A percentile compares a stretch with the other conserved stretches of the same genome.
Evolutionary conservation across 2,888 invertebrate genomes (phyloP).

Genomic region (Xylota segnis): DNA sequence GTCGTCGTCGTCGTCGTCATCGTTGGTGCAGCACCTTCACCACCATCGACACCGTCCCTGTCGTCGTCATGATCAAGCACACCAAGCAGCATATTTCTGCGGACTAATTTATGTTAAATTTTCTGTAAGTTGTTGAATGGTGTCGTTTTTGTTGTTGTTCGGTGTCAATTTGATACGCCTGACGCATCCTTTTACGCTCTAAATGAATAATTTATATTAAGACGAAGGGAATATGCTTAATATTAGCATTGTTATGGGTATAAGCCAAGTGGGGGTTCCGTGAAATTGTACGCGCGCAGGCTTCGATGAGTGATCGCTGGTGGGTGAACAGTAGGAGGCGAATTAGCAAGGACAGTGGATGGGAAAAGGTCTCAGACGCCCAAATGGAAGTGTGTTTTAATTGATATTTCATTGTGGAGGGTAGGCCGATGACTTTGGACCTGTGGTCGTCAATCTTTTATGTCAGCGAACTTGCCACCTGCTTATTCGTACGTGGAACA

Average conservation of each 20-base stretch:
- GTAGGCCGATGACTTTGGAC: too few species aligned
- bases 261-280: constrained; percentile 16
- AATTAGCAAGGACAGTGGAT: constrained; percentile 1
- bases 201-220: constrained; percentile 69
- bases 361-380: neutral
- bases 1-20: neutral
- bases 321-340: neutral
- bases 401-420: constrained; percentile 7
- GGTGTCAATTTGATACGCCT: constrained; percentile 58
- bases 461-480: too few species aligned
- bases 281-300: constrained; percentile 22
- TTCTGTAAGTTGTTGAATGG: constrained; percentile 71
- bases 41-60: neutral
- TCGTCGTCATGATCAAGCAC: neutral
- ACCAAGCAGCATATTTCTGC: constrained; percentile 19
- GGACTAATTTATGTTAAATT: constrained; percentile 75
- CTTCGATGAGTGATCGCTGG: constrained; percentile 11
- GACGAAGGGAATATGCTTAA: constrained; percentile 20
- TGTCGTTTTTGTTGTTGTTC: constrained; percentile 72
- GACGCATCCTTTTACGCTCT: constrained; percentile 46
- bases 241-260: constrained; percentile 55
- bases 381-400: neutral
- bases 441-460: too few species aligned
- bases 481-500: too few species aligned
- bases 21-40: neutral